phyloP scores from a whole-genome alignment of 2,888 invertebrate species.

The Aporophyla lueneburgensis region DNA sequence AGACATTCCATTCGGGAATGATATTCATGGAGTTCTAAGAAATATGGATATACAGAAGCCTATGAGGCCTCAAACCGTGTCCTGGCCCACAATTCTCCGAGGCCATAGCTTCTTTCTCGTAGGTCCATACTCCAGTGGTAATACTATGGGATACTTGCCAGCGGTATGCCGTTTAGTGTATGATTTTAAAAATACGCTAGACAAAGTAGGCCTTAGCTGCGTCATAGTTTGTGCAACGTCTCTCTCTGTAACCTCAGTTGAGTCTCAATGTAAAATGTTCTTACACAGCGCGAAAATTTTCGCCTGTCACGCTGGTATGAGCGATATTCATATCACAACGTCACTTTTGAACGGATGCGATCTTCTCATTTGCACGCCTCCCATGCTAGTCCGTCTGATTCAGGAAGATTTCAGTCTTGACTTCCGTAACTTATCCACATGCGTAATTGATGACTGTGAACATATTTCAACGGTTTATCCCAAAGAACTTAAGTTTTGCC shows the following conservation, averaged over 20 bases:
- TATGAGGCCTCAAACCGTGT: conserved; percentile 92
- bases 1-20: conserved; percentile 79
- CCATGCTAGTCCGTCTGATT: conserved; percentile 87
- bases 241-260: conserved; percentile 89
- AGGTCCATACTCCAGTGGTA: conserved; percentile 91
- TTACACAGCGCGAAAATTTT: conserved; percentile 80
- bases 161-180: conserved; percentile 92
- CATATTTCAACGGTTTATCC: conserved; percentile 90
- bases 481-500: conserved; percentile 84
- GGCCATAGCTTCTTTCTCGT: conserved; percentile 92
- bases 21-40: conserved; percentile 77
- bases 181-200: conserved; percentile 78
- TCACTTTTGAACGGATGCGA: conserved; percentile 92
- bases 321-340: conserved; percentile 79
- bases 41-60: conserved; percentile 82
- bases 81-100: conserved; percentile 93
- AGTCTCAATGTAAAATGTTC: conserved; percentile 82
- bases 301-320: conserved; percentile 85
- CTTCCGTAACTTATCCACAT: conserved; percentile 91
- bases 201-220: conserved; percentile 91
- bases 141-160: conserved; percentile 93
- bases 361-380: conserved; percentile 93
- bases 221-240: conserved; percentile 92
- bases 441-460: conserved; percentile 94
- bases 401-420: conserved; percentile 87